phyloP scores from a whole-genome alignment of 2,797 vertebrate species.

The Balearica regulorum region DNA sequence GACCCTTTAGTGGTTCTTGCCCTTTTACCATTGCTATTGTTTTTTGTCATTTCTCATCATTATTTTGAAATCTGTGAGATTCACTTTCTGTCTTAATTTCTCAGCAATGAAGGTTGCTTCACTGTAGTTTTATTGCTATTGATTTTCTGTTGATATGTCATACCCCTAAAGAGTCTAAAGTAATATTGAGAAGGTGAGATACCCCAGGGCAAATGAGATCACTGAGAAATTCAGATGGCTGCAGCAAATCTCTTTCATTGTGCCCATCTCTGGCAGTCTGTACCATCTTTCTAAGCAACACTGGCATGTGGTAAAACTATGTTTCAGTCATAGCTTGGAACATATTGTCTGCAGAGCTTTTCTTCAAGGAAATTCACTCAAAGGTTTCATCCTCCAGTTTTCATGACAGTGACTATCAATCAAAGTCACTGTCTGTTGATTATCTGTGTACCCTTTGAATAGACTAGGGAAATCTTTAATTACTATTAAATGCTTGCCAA shows the following conservation, averaged over 20 bases:
- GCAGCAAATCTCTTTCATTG: constrained; percentile 45
- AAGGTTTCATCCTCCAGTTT: constrained; percentile 50
- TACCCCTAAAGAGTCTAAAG: constrained; percentile 49
- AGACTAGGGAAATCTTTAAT: constrained; percentile 69
- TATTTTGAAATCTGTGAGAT: constrained; percentile 69
- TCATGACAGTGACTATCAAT: constrained; percentile 66
- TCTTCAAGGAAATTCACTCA: constrained; percentile 56
- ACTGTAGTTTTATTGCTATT: constrained; percentile 64
- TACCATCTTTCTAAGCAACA: constrained; percentile 40
- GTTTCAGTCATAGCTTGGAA: constrained; percentile 29
- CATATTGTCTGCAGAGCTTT: constrained; percentile 41
- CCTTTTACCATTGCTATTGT: constrained; percentile 58
- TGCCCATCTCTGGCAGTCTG: constrained; percentile 3
- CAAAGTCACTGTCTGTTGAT: constrained; percentile 67
- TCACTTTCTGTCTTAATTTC: constrained; percentile 71
- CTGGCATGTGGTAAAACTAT: constrained; percentile 55
- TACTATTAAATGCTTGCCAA: constrained; percentile 69
- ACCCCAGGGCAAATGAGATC: constrained; percentile 47
- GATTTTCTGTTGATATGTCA: constrained; percentile 67
- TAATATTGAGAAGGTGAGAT: constrained; percentile 54
- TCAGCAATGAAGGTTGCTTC: constrained; percentile 49
- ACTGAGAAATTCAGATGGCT: constrained; percentile 50
- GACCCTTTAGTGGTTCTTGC: constrained; percentile 67
- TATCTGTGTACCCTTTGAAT: constrained; percentile 52
- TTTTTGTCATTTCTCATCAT: constrained; percentile 68